Evolutionary conservation across 2,113 vertebrate genomes (phyloP).

Genomic region (Vicugna pacos): DNA sequence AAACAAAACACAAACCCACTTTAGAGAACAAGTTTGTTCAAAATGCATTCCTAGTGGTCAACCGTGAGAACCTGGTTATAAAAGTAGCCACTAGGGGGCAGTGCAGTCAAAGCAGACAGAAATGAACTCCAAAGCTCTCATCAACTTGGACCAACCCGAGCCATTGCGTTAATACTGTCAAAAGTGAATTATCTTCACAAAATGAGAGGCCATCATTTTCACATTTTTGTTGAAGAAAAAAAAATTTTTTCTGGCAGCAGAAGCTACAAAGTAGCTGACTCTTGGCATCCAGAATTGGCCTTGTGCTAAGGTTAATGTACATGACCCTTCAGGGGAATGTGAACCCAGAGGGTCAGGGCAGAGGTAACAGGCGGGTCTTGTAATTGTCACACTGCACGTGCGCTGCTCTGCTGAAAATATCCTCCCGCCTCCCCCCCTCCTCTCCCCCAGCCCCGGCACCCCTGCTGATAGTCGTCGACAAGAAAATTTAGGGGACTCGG

Average conservation of each 20-base stretch:
- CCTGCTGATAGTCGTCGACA: not conserved
- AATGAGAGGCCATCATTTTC: not conserved
- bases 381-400: not conserved
- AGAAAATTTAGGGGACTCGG: not conserved
- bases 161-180: not conserved
- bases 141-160: not conserved
- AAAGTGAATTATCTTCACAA: slow-evolving; percentile 30
- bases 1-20: not conserved
- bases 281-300: not conserved
- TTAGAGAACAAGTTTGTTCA: not conserved
- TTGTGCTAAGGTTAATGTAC: not conserved
- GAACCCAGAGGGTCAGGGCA: not conserved
- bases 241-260: slow-evolving; percentile 18
- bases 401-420: not conserved
- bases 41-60: not conserved
- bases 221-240: not conserved
- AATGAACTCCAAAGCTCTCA: not conserved
- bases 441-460: no score
- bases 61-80: not conserved
- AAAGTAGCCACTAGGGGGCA: slow-evolving; percentile 59
- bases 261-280: slow-evolving; percentile 59
- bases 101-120: not conserved
- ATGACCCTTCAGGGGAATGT: not conserved
- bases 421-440: not conserved
- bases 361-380: not conserved